Percentiles rank a stretch among this genome's conserved stretches.
phyloP scores from a whole-genome alignment of 2,797 vertebrate genomes.

The Lepilemur septentrionalis region DNA sequence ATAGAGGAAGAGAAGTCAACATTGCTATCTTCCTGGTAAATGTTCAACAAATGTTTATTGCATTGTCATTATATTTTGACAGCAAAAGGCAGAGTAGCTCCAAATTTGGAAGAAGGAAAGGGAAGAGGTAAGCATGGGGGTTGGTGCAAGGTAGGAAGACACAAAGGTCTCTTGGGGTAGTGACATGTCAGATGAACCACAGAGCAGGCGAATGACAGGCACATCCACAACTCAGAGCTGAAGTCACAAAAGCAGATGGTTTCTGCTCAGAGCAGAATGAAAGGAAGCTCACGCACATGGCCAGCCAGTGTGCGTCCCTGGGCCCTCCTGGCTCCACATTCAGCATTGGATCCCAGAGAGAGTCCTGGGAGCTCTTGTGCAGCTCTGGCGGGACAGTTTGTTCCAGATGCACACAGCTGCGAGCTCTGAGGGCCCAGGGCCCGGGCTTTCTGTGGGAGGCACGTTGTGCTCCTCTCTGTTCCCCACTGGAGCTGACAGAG shows the following conservation, averaged over 20 bases:
- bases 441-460: not conserved
- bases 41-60: not conserved
- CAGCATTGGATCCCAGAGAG: too few relatives aligned
- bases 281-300: not conserved
- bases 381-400: not conserved
- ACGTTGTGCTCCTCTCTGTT: not conserved
- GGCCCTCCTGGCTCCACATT: not conserved
- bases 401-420: constrained; percentile 64
- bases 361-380: not conserved
- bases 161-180: not conserved
- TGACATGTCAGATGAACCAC: not conserved
- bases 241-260: not conserved
- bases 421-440: not conserved
- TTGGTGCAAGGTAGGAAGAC: not conserved
- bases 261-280: not conserved
- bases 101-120: not conserved
- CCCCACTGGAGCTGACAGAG: fast-evolving
- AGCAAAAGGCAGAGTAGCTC: not conserved
- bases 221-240: fast-evolving
- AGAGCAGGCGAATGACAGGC: not conserved
- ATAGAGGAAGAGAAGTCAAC: not conserved
- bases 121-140: fast-evolving
- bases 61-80: not conserved
- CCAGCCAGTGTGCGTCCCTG: not conserved
- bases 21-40: not conserved